Percentiles rank a stretch among this genome's conserved stretches.
phyloP scores from a whole-genome alignment of 2,113 vertebrate genomes.

The Menidia beryllina region DNA sequence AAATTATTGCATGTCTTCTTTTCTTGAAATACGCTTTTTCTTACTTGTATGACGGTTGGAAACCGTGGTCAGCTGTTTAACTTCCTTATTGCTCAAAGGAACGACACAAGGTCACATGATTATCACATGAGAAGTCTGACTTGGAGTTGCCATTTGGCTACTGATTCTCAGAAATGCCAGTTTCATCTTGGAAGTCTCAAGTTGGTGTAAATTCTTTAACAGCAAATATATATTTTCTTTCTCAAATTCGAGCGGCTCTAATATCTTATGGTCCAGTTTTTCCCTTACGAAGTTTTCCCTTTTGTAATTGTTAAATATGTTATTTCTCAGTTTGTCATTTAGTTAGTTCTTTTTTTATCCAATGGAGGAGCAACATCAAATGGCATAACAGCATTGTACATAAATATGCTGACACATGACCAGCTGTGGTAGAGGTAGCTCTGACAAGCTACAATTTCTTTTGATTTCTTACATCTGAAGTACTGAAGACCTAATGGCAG shows the following conservation, averaged over 20 bases:
- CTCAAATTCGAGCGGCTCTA: not conserved
- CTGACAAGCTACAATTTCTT: not conserved
- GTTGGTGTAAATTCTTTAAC: not conserved
- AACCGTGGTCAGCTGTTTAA: slow-evolving; percentile 40
- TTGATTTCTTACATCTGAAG: too few species aligned
- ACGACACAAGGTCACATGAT: slow-evolving; percentile 75
- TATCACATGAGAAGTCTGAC: slow-evolving; percentile 68
- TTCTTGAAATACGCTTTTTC: not conserved
- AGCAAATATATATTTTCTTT: not conserved
- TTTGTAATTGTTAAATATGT: slow-evolving; percentile 10
- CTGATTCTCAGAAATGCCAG: not conserved
- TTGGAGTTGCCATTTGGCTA: slow-evolving; percentile 19
- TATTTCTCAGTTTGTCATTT: not conserved
- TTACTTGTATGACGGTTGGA: not conserved
- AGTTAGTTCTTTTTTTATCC: not conserved
- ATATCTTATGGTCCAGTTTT: not conserved
- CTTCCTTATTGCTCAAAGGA: slow-evolving; percentile 67
- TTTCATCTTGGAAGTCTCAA: not conserved
- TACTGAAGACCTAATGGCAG: too few species aligned
- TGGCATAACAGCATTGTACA: not conserved
- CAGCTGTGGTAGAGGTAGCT: not conserved
- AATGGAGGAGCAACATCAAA: not conserved
- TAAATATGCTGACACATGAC: slow-evolving; percentile 2
- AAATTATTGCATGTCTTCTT: not conserved
- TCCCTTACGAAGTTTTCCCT: not conserved